phyloP scores from a whole-genome alignment of 92 coral and sea anemone species.

The Epizoanthus fatuus region DNA sequence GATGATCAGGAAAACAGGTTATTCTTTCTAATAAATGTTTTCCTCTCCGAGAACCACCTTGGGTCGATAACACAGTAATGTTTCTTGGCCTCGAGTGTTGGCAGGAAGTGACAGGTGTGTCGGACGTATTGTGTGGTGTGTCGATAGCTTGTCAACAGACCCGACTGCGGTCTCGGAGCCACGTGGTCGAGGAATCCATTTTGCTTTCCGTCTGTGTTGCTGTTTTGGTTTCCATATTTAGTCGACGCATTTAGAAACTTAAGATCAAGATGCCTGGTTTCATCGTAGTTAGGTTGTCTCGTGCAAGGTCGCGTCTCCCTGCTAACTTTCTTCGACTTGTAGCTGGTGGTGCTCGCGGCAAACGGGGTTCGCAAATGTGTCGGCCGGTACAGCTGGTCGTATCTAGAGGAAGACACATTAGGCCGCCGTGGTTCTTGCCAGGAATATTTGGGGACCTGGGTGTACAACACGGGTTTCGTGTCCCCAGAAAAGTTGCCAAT shows the following conservation, averaged over 20 bases:
- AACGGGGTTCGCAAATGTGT: slow-evolving; percentile 78
- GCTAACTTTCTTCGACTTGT: slow-evolving; percentile 21
- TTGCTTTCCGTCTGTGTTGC: neutral
- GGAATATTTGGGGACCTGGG: slow-evolving; percentile 72
- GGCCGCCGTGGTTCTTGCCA: slow-evolving; percentile 77
- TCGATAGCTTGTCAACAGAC: slow-evolving; percentile 47
- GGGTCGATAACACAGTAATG: slow-evolving; percentile 49
- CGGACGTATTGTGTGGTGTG: slow-evolving; percentile 40
- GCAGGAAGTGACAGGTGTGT: slow-evolving; percentile 59
- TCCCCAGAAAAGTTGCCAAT: slow-evolving; percentile 66
- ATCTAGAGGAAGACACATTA: slow-evolving; percentile 27
- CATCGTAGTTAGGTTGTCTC: neutral
- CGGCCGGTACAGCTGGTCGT: slow-evolving; percentile 39
- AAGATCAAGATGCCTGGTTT: slow-evolving; percentile 15
- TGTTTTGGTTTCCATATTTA: neutral
- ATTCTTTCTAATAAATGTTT: slow-evolving; percentile 47
- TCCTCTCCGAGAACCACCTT: slow-evolving; percentile 64
- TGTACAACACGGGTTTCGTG: slow-evolving; percentile 54
- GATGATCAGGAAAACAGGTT: slow-evolving; percentile 44
- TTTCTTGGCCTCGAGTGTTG: slow-evolving; percentile 50
- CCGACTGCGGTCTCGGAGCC: slow-evolving; percentile 47
- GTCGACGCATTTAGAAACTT: slow-evolving; percentile 9
- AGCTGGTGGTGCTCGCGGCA: slow-evolving; percentile 74
- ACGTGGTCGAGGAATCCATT: neutral
- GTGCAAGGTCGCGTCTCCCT: neutral